These are phyloP conservation scores for Tretioscincus oriximinensis DNA, from an alignment of 2,113 vertebrate species.

Conservation along the genomic window DNA sequence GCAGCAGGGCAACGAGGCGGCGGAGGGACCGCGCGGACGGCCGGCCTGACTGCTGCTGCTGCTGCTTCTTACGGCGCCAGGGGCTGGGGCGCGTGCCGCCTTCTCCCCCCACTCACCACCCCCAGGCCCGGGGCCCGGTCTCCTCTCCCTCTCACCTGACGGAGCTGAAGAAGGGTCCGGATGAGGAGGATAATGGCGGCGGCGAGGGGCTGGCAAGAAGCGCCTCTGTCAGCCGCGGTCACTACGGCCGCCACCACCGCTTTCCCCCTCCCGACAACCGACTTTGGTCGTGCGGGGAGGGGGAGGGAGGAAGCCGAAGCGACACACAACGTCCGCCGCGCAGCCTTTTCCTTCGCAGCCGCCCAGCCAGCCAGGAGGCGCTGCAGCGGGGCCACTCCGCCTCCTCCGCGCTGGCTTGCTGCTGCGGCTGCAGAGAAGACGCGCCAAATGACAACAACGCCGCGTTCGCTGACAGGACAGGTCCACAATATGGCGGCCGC, in stretches of 20 bases:
- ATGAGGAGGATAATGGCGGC: too few species aligned
- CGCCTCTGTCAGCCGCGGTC: neutral
- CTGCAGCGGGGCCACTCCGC: neutral
- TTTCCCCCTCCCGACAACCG: neutral
- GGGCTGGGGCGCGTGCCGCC: neutral
- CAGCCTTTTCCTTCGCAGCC: neutral
- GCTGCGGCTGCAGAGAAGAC: slow-evolving; percentile 8
- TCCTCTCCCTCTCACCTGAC: slow-evolving; percentile 47
- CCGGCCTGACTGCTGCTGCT: too few species aligned
- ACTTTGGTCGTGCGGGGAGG: neutral
- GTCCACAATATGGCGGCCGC: slow-evolving; percentile 73
- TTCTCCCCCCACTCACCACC: too few species aligned
- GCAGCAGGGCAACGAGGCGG: too few species aligned
- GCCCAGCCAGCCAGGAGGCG: slow-evolving; percentile 36
- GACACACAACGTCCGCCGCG: slow-evolving; percentile 26
- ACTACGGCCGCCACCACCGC: neutral
- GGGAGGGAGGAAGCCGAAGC: neutral
- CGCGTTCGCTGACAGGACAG: slow-evolving; percentile 56
- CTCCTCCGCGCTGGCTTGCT: neutral
- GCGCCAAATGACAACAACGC: slow-evolving; percentile 4
- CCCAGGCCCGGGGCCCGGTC: neutral
- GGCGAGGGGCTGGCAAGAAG: neutral
- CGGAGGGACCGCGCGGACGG: too few species aligned
- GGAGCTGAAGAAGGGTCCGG: neutral
- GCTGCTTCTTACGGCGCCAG: too few species aligned